phyloP scores from a whole-genome alignment of 2,113 vertebrate genomes.

The cat (Felis catus) region F.catus_Fca126_mat1.0 CM031424.1:33062001-33062500 shows the following conservation, averaged over 20 bases:
- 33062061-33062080: conserved; percentile 61
- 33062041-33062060: conserved; percentile 61
- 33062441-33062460: background rate
- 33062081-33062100: conserved; percentile 64
- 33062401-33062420: background rate
- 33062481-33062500: background rate
- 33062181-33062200: conserved; percentile 66
- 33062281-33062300: background rate
- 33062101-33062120: conserved; percentile 68
- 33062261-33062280: background rate
- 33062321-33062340: background rate
- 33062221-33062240: conserved; percentile 12
- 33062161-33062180: conserved; percentile 72
- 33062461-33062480: background rate
- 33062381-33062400: background rate
- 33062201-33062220: conserved; percentile 27
- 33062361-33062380: background rate
- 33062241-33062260: background rate
- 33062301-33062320: background rate
- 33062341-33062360: conserved; percentile 11
- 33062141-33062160: conserved; percentile 71
- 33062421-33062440: background rate
- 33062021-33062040: conserved; percentile 66
- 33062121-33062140: conserved; percentile 71
- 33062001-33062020: conserved; percentile 63